Percentiles rank a stretch among this genome's conserved stretches.
phyloP scores from a whole-genome alignment of 2,797 vertebrate species.

The Phataginus tetradactyla region DNA sequence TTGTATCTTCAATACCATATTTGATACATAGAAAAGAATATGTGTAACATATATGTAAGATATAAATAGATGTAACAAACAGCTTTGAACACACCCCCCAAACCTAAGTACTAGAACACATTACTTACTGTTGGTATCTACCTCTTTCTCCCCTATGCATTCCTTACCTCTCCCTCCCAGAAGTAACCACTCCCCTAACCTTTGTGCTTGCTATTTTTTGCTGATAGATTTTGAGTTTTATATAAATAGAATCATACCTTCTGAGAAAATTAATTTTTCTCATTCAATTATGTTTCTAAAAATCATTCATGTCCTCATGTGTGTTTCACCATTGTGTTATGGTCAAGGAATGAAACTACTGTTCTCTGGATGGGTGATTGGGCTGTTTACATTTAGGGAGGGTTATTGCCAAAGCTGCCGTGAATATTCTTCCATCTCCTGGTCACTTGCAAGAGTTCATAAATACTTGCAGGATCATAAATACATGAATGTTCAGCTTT shows the following conservation, averaged over 20 bases:
- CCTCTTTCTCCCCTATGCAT: too few relatives aligned
- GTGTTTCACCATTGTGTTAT: neutral
- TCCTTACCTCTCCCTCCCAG: neutral
- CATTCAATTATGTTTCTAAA: neutral
- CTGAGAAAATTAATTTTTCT: neutral
- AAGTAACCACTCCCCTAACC: neutral
- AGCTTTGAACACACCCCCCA: neutral
- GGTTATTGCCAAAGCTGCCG: neutral
- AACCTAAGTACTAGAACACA: neutral
- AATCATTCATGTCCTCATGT: neutral
- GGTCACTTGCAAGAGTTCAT: accelerated
- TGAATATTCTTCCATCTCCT: neutral
- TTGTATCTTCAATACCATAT: neutral
- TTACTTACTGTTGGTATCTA: too few relatives aligned
- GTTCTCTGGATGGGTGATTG: neutral
- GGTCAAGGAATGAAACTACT: accelerated
- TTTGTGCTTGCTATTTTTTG: neutral
- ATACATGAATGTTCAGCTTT: neutral
- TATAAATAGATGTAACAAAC: neutral
- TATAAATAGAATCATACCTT: neutral
- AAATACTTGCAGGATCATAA: neutral
- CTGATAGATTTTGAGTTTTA: neutral
- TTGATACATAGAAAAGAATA: neutral
- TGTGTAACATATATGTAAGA: neutral
- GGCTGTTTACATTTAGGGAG: accelerated